These are phyloP conservation scores for Steatornis caripensis DNA, from an alignment of 2,113 vertebrate species.

Conservation along the genomic window DNA sequence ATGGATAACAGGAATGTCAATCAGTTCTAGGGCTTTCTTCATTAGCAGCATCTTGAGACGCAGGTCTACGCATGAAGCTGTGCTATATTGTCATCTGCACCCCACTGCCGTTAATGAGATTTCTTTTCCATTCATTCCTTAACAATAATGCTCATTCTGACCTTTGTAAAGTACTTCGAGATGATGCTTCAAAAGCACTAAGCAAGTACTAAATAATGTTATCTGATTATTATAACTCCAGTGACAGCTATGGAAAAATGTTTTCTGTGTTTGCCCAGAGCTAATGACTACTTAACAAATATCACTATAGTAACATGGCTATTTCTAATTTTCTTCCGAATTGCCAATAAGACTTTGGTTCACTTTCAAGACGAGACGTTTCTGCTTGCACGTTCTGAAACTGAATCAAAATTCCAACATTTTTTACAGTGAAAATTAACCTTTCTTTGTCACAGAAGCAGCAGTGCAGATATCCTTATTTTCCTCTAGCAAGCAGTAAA, in stretches of 20 bases:
- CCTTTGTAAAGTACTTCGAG: background rate
- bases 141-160: background rate
- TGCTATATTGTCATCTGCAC: background rate
- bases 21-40: background rate
- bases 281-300: conserved; percentile 7
- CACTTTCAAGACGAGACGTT: background rate
- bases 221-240: background rate
- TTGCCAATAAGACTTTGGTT: background rate
- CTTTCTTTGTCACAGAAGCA: background rate
- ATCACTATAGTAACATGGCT: background rate
- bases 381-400: background rate
- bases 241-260: background rate
- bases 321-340: conserved; percentile 20
- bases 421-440: background rate
- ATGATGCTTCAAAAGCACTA: background rate
- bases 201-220: conserved; percentile 20
- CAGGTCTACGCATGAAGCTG: background rate
- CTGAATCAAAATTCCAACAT: accelerated
- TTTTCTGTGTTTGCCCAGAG: background rate
- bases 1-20: background rate
- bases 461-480: background rate
- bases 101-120: background rate
- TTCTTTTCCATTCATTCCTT: background rate
- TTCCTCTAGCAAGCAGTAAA: background rate
- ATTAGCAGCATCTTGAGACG: background rate